phyloP scores from a whole-genome alignment of 2,113 vertebrate species.

The Perognathus longimembris region DNA sequence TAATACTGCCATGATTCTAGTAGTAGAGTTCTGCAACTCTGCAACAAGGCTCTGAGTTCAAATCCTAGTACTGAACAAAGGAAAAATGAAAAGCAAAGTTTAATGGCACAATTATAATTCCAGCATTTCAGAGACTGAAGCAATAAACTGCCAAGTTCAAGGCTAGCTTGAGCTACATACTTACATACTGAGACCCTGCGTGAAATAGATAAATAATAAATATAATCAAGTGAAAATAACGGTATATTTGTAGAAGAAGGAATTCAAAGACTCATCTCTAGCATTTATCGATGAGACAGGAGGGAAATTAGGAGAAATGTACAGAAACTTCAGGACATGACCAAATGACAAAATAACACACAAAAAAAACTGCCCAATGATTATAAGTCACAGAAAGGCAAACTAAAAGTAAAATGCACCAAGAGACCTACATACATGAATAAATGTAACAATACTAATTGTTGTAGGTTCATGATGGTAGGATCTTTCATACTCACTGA shows the following conservation, averaged over 20 bases:
- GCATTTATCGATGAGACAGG: neutral
- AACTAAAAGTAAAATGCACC: constrained; percentile 38
- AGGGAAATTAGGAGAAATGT: constrained; percentile 42
- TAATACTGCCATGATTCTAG: too few relatives aligned
- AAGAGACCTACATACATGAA: neutral
- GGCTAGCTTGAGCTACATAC: too few relatives aligned
- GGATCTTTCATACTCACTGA: neutral
- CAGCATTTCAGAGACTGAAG: too few relatives aligned
- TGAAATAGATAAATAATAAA: too few relatives aligned
- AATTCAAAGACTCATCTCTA: neutral
- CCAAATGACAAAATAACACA: constrained; percentile 13
- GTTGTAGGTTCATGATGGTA: neutral
- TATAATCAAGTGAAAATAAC: neutral
- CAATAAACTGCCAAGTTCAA: too few relatives aligned
- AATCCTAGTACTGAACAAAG: too few relatives aligned
- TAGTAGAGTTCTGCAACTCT: too few relatives aligned
- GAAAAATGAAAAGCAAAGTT: too few relatives aligned
- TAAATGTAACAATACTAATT: neutral
- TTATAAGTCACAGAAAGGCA: neutral
- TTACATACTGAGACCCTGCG: too few relatives aligned
- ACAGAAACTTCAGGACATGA: constrained; percentile 25
- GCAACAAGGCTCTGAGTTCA: too few relatives aligned
- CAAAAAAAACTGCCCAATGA: neutral
- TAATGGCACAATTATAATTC: too few relatives aligned
- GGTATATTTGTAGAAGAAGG: neutral